Evolutionary conservation across 53 echinoderm and acorn worm genomes (phyloP), one percentile per base, ranked within the genome.

Genomic region (Glandiceps talaboti): DNA sequence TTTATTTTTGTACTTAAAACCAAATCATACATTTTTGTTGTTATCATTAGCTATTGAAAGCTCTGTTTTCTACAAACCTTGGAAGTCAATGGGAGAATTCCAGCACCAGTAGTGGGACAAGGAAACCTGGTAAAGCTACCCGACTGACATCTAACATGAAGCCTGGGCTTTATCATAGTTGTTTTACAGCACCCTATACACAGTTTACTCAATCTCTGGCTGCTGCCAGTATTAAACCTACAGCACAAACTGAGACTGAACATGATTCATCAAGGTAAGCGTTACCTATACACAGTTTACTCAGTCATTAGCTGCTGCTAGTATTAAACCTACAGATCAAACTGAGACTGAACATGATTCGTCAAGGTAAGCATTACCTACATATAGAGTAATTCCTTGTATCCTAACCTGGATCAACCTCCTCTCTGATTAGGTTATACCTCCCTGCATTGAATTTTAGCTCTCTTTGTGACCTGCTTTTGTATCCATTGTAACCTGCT

Each of bases 221-320:
- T 33, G 85, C 89, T 72, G 81, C 92, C 64, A 93, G 93, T 74
- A 89, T 90, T 14, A 93, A 93, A 79, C 87, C 89, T 20, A 79
- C 87, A 0, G 82, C 85, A 0, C 76, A 86, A 1, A 84, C 83
- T 33, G 83, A 86, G 27, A 30, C 83, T 31, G 95, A 95, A 1
- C 80, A 75, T 31, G 87, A 93, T 1, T 86, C 82, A 74, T 30
- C 89, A 77, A 92, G 97, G 93, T 93, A 86, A 74, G 83, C 76
- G 31, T n/a, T n/a, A n/a, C 97, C 1, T 89, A 93, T 84, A 96
- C 97, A 1, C 97, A 96, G 87, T 96, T 92, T 82, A 93, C 89
- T 25, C 93, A 96, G 76, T 96, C 91, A 0, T 75, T 96, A 74
- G 89, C 89, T 33, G 85, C 89, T 72, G 81, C 92, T 33, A 93